Conservation (phyloP, 2,888 invertebrate species). For the Ptychoptera albimana region DNA sequence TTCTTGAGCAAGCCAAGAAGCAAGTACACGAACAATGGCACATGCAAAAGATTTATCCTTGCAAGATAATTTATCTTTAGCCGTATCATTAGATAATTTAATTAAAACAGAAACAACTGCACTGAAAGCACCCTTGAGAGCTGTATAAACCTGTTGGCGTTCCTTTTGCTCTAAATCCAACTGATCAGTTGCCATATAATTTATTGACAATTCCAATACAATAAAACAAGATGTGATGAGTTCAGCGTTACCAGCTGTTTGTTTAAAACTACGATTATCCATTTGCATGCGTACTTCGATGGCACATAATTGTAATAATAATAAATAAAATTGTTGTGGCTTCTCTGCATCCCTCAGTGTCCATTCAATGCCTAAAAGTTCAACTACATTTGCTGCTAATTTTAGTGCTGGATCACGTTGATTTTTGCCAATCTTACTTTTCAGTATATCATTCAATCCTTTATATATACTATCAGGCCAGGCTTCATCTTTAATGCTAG, state of each 20-base stretch:
- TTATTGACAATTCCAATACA: conserved; percentile 62
- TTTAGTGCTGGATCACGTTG: conserved; percentile 82
- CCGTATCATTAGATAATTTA: conserved; percentile 58
- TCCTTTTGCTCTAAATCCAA: conserved; percentile 79
- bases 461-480: conserved; percentile 73
- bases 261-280: conserved; percentile 70
- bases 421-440: conserved; percentile 71
- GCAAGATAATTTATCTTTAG: conserved; percentile 47
- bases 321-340: conserved; percentile 64
- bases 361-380: conserved; percentile 75
- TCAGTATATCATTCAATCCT: conserved; percentile 67
- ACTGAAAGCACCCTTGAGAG: conserved; percentile 75
- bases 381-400: conserved; percentile 63
- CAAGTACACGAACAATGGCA: conserved; percentile 67
- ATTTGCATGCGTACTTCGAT: conserved; percentile 90
- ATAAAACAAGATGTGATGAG: conserved; percentile 70
- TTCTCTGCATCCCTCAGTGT: conserved; percentile 59
- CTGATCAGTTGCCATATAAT: conserved; percentile 64
- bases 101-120: conserved; percentile 60
- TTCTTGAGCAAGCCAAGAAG: conserved; percentile 85
- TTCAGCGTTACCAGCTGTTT: conserved; percentile 58
- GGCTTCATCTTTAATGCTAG: conserved; percentile 50
- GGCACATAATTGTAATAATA: conserved; percentile 72
- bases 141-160: conserved; percentile 77
- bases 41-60: conserved; percentile 66